These are phyloP conservation scores for Bufo bufo DNA, from an alignment of 2,113 vertebrate genomes.

Conservation along the genomic window DNA sequence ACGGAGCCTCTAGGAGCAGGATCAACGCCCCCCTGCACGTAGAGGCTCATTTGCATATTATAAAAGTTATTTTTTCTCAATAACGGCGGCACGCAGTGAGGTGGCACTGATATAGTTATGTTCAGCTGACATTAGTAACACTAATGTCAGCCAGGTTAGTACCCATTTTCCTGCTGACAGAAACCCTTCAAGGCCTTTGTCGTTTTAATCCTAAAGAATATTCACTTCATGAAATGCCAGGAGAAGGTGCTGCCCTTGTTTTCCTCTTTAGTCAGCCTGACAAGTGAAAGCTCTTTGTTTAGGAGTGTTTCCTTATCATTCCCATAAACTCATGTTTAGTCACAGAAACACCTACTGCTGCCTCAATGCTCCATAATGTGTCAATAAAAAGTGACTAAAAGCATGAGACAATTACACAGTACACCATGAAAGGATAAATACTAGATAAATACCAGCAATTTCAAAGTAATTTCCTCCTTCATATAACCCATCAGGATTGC, in stretches of 20 bases:
- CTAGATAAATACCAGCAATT: neutral
- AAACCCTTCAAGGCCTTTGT: slow-evolving; percentile 24
- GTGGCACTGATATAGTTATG: too few relatives aligned
- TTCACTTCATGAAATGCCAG: slow-evolving; percentile 35
- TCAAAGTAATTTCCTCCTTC: neutral
- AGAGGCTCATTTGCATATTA: too few relatives aligned
- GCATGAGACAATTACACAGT: neutral
- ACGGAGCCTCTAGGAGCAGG: too few relatives aligned
- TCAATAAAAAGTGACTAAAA: neutral
- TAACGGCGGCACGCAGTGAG: too few relatives aligned
- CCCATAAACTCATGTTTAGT: slow-evolving; percentile 9
- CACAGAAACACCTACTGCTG: slow-evolving; percentile 22
- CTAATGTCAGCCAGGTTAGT: too few relatives aligned
- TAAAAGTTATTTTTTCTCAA: too few relatives aligned
- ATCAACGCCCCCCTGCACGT: too few relatives aligned
- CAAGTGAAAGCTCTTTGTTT: slow-evolving; percentile 27
- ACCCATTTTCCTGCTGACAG: too few relatives aligned
- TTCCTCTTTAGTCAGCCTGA: neutral
- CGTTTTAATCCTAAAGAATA: slow-evolving; percentile 14
- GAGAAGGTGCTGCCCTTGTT: slow-evolving; percentile 31
- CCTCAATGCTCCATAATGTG: neutral
- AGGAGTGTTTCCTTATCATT: neutral
- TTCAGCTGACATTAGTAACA: too few relatives aligned
- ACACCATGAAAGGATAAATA: neutral
- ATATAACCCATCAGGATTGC: neutral